A percentile compares a stretch with the other conserved stretches of the same genome.
Conservation (phyloP, 2,113 vertebrate species). For the Microtus montanus region DNA sequence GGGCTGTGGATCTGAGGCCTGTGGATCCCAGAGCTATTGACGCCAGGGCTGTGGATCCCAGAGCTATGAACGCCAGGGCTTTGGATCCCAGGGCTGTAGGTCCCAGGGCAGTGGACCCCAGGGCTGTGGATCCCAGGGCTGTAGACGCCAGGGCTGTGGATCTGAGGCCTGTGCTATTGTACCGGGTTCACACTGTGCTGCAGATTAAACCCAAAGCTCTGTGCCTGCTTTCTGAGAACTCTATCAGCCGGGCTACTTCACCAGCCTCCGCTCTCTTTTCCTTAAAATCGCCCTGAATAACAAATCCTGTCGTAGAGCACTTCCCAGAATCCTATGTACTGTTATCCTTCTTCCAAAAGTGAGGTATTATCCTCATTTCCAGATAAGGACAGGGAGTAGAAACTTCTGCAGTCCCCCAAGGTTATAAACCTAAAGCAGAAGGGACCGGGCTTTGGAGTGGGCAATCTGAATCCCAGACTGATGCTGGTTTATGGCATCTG, state of each 20-base stretch:
- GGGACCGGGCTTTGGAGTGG: background rate
- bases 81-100: too few species aligned
- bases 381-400: background rate
- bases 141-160: background rate
- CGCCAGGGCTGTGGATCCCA: too few species aligned
- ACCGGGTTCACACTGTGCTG: background rate
- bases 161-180: too few species aligned
- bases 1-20: too few species aligned
- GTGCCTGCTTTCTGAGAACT: fast-evolving
- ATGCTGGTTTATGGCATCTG: background rate
- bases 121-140: too few species aligned
- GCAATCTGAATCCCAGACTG: background rate
- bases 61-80: too few species aligned
- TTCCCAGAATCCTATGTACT: background rate
- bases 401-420: background rate
- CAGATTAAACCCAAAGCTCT: background rate
- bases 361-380: background rate
- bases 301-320: fast-evolving
- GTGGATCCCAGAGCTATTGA: too few species aligned
- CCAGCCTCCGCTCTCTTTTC: background rate
- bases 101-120: background rate
- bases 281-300: background rate
- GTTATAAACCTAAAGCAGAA: background rate
- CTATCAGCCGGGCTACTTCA: too few species aligned
- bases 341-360: background rate